These are phyloP conservation scores for Merodon equestris DNA, from an alignment of 2,888 invertebrate genomes.

Conservation along the genomic window DNA sequence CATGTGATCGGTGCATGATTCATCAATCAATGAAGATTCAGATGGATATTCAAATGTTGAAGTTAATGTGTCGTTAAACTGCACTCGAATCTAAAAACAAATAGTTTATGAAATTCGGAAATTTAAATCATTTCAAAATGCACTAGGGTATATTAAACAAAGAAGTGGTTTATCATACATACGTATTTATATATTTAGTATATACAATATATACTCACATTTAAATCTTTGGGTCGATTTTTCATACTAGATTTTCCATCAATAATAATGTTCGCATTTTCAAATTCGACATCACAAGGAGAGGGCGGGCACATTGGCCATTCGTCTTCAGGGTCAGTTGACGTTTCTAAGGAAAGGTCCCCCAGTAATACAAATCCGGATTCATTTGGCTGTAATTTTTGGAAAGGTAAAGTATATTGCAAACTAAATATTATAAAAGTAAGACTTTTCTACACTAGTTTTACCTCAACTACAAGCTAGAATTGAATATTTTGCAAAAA, in stretches of 20 bases:
- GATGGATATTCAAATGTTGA: constrained; percentile 96
- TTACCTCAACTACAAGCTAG: no score
- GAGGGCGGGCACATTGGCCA: constrained; percentile 84
- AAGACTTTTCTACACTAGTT: no score
- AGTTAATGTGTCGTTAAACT: constrained; percentile 92
- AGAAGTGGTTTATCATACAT: no score
- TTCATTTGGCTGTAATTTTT: constrained; percentile 80
- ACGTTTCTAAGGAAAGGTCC: constrained; percentile 82
- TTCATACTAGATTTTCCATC: constrained; percentile 92
- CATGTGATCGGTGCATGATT: constrained; percentile 77
- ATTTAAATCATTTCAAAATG: no score
- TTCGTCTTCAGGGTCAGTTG: constrained; percentile 83
- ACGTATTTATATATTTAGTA: not conserved
- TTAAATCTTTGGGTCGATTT: constrained; percentile 79
- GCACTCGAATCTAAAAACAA: constrained; percentile 88
- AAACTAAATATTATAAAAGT: no score
- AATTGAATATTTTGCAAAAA: no score
- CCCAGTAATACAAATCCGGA: constrained; percentile 82
- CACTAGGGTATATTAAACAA: no score
- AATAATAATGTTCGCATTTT: constrained; percentile 93
- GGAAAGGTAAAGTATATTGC: not conserved
- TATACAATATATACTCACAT: constrained; percentile 75
- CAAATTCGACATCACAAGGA: constrained; percentile 90
- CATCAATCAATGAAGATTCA: constrained; percentile 89
- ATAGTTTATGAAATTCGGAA: no score